phyloP scores from a whole-genome alignment of 2,797 vertebrate species.

The Adrianichthys oophorus region DNA sequence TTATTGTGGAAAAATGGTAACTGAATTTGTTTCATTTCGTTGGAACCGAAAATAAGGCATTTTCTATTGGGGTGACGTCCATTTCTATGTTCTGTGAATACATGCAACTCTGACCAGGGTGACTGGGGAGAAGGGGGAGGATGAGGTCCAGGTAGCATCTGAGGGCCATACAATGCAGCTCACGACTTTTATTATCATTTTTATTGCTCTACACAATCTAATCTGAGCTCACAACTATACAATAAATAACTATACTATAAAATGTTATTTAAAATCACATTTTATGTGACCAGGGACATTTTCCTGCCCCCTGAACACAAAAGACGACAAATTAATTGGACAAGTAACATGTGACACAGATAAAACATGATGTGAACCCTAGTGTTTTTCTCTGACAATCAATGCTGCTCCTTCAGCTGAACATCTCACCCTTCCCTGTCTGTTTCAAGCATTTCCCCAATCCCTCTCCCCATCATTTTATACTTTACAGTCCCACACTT shows the following conservation, averaged over 20 bases:
- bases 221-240: background rate
- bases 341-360: background rate
- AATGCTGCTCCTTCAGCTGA: conserved; percentile 40
- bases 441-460: conserved; percentile 30
- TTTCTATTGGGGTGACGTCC: too few species aligned
- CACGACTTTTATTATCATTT: background rate
- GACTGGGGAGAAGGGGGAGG: too few species aligned
- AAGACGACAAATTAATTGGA: conserved; percentile 2
- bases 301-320: background rate
- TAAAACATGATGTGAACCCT: conserved; percentile 30
- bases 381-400: conserved; percentile 42
- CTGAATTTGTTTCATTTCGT: too few species aligned
- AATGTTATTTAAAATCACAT: background rate
- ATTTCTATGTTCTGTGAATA: too few species aligned
- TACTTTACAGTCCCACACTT: conserved; percentile 52
- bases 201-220: conserved; percentile 1
- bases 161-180: too few species aligned
- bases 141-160: too few species aligned
- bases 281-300: background rate
- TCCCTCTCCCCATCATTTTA: conserved; percentile 26
- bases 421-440: conserved; percentile 17
- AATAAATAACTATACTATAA: too few species aligned
- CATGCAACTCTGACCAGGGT: too few species aligned
- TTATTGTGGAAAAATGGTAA: too few species aligned
- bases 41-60: too few species aligned